These are phyloP conservation scores for Mormyrus lacerda DNA, from an alignment of 2,113 vertebrate genomes.

Conservation along the genomic window DNA sequence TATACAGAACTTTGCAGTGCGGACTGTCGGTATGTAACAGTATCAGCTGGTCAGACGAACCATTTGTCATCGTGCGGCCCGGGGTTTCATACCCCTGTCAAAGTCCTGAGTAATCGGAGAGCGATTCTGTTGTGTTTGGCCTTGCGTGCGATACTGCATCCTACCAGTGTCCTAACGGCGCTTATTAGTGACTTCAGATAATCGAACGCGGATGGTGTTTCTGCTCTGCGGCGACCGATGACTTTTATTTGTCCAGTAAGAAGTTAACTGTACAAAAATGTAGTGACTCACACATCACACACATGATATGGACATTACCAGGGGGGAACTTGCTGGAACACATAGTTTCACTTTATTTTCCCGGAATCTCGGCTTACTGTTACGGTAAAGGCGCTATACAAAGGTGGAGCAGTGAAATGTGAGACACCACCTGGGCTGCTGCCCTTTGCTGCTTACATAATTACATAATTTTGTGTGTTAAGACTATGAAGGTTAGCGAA, in stretches of 20 bases:
- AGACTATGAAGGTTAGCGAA: background rate
- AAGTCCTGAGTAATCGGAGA: background rate
- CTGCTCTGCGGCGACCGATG: background rate
- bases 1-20: background rate
- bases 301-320: constrained; percentile 24
- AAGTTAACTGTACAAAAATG: constrained; percentile 23
- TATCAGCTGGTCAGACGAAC: background rate
- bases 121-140: background rate
- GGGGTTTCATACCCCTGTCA: background rate
- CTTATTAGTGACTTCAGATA: background rate
- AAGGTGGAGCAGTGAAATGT: background rate
- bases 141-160: background rate
- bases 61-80: background rate
- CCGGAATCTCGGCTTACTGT: background rate
- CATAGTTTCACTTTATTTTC: background rate
- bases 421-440: background rate
- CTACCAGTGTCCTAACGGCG: background rate
- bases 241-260: constrained; percentile 30
- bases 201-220: background rate
- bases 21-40: background rate
- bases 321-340: constrained; percentile 21
- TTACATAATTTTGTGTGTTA: background rate
- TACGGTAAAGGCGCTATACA: background rate
- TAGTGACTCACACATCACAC: constrained; percentile 27
- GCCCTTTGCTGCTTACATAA: background rate